A percentile compares a stretch with the other conserved stretches of the same genome.
phyloP scores from a whole-genome alignment of 2,888 invertebrate genomes.

The Clusia tigrina region DNA sequence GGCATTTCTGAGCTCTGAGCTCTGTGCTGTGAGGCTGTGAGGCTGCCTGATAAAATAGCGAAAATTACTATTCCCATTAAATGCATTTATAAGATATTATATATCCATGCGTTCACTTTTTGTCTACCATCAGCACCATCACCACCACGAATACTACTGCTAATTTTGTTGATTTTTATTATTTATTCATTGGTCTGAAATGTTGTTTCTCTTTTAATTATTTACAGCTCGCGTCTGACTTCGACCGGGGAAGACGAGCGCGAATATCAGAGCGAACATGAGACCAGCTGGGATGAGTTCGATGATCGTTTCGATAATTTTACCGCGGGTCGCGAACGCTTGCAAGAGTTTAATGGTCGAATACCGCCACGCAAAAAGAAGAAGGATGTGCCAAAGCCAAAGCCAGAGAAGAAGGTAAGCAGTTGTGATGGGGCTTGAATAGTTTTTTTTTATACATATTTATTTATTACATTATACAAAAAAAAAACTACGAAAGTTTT shows the following conservation, averaged over 20 bases:
- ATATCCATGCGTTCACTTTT: background rate
- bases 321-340: constrained; percentile 62
- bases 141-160: too few relatives aligned
- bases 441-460: background rate
- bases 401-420: constrained; percentile 53
- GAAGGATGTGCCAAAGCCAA: constrained; percentile 53
- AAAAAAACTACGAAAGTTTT: too few relatives aligned
- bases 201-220: constrained; percentile 25
- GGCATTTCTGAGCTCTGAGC: too few relatives aligned
- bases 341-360: constrained; percentile 64
- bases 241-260: constrained; percentile 64
- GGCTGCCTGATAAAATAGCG: constrained; percentile 4
- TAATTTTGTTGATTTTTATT: constrained; percentile 11
- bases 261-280: constrained; percentile 63
- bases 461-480: too few relatives aligned
- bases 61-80: background rate
- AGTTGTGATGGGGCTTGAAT: too few relatives aligned
- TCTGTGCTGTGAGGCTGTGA: background rate
- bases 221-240: constrained; percentile 60
- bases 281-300: constrained; percentile 64
- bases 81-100: background rate
- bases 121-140: background rate
- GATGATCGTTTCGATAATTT: constrained; percentile 63
- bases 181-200: constrained; percentile 12
- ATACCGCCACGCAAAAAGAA: constrained; percentile 65